phyloP scores from a whole-genome alignment of 2,888 invertebrate species.

The Habroteleia sp. region DNA sequence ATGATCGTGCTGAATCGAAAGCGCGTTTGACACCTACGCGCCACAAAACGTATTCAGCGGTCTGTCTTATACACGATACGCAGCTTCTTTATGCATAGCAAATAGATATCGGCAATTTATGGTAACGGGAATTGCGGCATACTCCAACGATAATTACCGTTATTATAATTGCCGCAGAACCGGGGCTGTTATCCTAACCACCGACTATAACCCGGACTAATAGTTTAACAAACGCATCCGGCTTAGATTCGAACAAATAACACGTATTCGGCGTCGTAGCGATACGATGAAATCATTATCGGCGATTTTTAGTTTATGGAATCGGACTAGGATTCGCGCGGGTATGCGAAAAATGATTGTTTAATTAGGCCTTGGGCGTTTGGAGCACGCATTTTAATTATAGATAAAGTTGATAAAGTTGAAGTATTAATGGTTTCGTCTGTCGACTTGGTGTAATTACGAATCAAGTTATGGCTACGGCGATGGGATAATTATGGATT shows the following conservation, averaged over 20 bases:
- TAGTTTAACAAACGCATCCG: slow-evolving; percentile 52
- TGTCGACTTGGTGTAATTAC: slow-evolving; percentile 21
- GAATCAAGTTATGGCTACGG: slow-evolving; percentile 6
- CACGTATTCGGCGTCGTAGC: not conserved
- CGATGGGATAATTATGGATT: slow-evolving; percentile 25
- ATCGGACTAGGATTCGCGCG: not conserved
- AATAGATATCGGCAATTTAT: slow-evolving; percentile 63
- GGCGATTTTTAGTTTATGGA: slow-evolving; percentile 4
- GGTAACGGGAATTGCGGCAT: slow-evolving; percentile 60
- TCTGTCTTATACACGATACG: slow-evolving; percentile 55
- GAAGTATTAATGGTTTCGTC: slow-evolving; percentile 19
- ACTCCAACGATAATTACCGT: slow-evolving; percentile 61
- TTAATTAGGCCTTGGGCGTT: slow-evolving; percentile 32
- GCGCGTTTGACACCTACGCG: slow-evolving; percentile 58
- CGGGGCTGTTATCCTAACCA: slow-evolving; percentile 54
- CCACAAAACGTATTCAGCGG: slow-evolving; percentile 26
- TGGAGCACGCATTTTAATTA: slow-evolving; percentile 29
- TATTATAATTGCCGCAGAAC: slow-evolving; percentile 61
- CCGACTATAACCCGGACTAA: slow-evolving; percentile 39
- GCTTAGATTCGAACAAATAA: slow-evolving; percentile 50
- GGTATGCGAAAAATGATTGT: slow-evolving; percentile 23
- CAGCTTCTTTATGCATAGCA: slow-evolving; percentile 57
- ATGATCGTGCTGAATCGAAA: slow-evolving; percentile 49
- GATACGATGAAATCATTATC: slow-evolving; percentile 16
- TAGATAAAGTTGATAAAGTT: slow-evolving; percentile 27